These are phyloP conservation scores for Tenthredo scrophulariae DNA, from an alignment of 2,888 invertebrate genomes.

Conservation along the genomic window DNA sequence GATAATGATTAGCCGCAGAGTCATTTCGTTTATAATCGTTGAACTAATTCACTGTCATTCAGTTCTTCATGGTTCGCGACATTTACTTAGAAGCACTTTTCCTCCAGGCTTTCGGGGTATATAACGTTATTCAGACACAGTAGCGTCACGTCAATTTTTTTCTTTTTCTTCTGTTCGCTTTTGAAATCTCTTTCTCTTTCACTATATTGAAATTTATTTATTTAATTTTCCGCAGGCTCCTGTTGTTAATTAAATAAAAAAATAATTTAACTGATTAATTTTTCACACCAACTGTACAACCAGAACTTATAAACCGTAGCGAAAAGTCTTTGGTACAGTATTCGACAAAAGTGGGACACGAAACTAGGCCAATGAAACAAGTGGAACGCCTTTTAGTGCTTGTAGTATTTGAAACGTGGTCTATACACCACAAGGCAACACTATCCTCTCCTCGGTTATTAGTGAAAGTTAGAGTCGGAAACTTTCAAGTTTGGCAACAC, in stretches of 20 bases:
- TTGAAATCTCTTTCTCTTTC: too few relatives aligned
- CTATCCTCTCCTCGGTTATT: slow-evolving; percentile 65
- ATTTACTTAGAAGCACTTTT: neutral
- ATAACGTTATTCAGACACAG: neutral
- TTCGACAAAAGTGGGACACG: slow-evolving; percentile 74
- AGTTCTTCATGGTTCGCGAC: slow-evolving; percentile 46
- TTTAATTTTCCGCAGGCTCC: too few relatives aligned
- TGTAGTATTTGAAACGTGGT: slow-evolving; percentile 56
- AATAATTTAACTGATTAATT: neutral
- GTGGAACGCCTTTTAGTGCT: slow-evolving; percentile 76
- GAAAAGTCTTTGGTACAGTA: slow-evolving; percentile 64
- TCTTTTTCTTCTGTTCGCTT: too few relatives aligned
- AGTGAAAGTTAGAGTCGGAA: slow-evolving; percentile 73
- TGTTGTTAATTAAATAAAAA: too few relatives aligned
- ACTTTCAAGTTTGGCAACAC: slow-evolving; percentile 72
- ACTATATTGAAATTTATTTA: too few relatives aligned
- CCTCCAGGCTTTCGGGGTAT: neutral
- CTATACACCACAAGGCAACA: slow-evolving; percentile 36
- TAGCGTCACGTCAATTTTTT: too few relatives aligned
- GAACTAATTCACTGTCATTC: slow-evolving; percentile 48
- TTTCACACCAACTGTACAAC: slow-evolving; percentile 15
- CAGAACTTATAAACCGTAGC: slow-evolving; percentile 63
- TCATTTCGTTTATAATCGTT: slow-evolving; percentile 47
- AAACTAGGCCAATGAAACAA: slow-evolving; percentile 78
- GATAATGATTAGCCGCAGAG: slow-evolving; percentile 54